Conservation (phyloP, 2,888 invertebrate genomes). For the Sussaba pulchella region DNA sequence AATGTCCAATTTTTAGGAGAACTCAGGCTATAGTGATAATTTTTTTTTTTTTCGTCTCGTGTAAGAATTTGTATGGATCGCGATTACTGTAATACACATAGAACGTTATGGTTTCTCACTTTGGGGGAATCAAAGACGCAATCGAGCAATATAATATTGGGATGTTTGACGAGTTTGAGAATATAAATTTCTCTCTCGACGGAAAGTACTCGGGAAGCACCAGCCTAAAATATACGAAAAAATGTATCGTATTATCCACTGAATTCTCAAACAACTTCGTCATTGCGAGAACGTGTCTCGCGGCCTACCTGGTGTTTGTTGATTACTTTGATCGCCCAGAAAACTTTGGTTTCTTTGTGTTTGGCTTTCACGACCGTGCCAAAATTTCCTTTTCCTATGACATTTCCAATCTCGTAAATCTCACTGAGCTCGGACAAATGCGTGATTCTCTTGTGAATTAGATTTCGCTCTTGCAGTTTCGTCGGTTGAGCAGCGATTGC, state of each 20-base stretch:
- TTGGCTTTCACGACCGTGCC: conserved; percentile 82
- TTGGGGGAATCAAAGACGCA: conserved; percentile 86
- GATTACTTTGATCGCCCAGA: conserved; percentile 85
- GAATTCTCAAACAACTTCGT: not conserved
- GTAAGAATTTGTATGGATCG: too few species aligned
- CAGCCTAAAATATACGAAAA: conserved; percentile 60
- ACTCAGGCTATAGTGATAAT: too few species aligned
- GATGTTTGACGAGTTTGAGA: conserved; percentile 86
- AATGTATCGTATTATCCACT: not conserved
- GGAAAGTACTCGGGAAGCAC: conserved; percentile 78
- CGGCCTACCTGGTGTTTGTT: conserved; percentile 79
- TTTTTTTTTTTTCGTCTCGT: too few species aligned
- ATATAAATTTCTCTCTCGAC: conserved; percentile 86
- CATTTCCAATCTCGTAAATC: conserved; percentile 80
- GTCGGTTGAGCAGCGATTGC: conserved; percentile 29
- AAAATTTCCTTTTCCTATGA: conserved; percentile 84
- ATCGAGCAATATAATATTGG: conserved; percentile 86
- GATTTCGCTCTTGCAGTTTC: conserved; percentile 75
- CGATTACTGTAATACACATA: too few species aligned
- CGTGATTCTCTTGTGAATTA: conserved; percentile 81
- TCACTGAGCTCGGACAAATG: conserved; percentile 79
- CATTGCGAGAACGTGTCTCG: not conserved
- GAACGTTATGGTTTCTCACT: conserved; percentile 49
- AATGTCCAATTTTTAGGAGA: not conserved
- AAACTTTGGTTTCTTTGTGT: conserved; percentile 78